Evolutionary conservation across 1,140 invertebrate species (phyloP).

Genomic region (Bombus waltoni): DNA sequence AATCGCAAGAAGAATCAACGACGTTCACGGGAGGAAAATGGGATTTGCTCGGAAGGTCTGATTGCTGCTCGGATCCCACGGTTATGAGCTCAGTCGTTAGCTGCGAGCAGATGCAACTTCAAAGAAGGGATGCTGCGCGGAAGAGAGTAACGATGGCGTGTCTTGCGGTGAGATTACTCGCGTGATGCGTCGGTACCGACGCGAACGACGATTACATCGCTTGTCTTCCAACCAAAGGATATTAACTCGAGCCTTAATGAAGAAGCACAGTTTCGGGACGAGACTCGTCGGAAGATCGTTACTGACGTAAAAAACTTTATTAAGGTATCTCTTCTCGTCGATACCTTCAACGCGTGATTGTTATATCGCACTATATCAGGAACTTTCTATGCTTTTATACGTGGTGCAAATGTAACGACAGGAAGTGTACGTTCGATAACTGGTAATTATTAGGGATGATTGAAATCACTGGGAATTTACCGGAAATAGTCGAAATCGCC

Average conservation of each 20-base stretch:
- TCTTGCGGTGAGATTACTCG: background rate
- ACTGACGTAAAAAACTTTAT: background rate
- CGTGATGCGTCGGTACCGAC: background rate
- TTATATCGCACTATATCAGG: too few species aligned
- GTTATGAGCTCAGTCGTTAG: conserved; percentile 9
- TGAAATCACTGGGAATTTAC: background rate
- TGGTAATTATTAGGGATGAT: background rate
- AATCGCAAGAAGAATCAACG: background rate
- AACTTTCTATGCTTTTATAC: too few species aligned
- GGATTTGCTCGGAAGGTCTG: conserved; percentile 23
- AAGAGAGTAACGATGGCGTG: conserved; percentile 24
- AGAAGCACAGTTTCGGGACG: background rate
- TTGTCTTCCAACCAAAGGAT: background rate
- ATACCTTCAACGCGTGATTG: too few species aligned
- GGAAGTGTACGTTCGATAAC: too few species aligned
- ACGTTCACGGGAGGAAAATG: conserved; percentile 4
- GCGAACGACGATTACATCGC: background rate
- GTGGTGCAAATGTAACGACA: too few species aligned
- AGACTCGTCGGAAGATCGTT: background rate
- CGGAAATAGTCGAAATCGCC: background rate
- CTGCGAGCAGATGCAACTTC: conserved; percentile 3
- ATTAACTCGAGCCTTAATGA: conserved; percentile 1
- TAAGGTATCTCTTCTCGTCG: background rate
- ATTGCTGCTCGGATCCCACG: conserved; percentile 2
- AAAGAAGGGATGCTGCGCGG: background rate